These are phyloP conservation scores for Stenolophus ochropezus DNA, from an alignment of 2,888 invertebrate species.

Conservation along the genomic window DNA sequence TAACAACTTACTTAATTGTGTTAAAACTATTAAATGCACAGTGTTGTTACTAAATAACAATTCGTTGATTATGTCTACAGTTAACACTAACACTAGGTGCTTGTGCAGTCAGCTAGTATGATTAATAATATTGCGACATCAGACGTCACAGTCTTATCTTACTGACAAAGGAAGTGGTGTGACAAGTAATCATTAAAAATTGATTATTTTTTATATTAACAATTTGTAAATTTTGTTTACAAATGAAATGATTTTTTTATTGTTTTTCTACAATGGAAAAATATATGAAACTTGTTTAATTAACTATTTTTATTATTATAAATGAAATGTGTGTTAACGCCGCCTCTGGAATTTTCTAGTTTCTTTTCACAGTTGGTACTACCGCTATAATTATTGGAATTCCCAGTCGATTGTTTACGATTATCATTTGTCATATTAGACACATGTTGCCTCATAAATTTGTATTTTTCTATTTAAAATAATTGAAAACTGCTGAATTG, in stretches of 20 bases:
- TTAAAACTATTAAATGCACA: background rate
- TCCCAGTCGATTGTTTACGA: background rate
- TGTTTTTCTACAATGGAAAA: background rate
- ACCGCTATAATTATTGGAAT: background rate
- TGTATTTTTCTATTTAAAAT: background rate
- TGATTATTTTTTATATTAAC: background rate
- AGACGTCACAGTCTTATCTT: constrained; percentile 25
- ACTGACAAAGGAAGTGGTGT: background rate
- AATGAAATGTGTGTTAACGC: background rate
- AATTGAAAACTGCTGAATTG: background rate
- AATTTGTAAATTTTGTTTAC: background rate
- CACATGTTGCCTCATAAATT: background rate
- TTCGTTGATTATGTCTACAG: background rate
- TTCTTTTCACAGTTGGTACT: background rate
- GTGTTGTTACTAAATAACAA: background rate
- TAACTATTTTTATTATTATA: background rate
- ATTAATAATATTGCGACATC: constrained; percentile 22
- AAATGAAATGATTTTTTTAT: background rate
- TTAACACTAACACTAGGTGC: background rate
- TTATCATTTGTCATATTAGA: background rate
- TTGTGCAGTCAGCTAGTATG: background rate
- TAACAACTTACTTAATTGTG: background rate
- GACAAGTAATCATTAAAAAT: background rate
- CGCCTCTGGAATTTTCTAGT: background rate
- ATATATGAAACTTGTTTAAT: background rate